phyloP scores from a whole-genome alignment of 2,113 vertebrate genomes.

The Eurystomus gularis region DNA sequence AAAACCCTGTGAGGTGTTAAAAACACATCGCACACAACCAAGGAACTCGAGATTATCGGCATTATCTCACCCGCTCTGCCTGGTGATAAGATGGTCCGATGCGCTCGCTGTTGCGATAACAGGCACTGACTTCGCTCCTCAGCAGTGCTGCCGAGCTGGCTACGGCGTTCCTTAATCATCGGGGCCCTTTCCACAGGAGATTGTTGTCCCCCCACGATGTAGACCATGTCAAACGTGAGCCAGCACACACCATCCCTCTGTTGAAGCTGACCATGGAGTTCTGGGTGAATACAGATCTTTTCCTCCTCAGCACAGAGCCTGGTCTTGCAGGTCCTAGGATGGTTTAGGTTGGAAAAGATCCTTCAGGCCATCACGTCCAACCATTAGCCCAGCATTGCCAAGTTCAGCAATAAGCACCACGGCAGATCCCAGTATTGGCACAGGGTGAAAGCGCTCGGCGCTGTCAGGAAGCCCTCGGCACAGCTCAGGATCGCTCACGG shows the following conservation, averaged over 20 bases:
- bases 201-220: accelerated
- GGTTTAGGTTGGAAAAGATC: not conserved
- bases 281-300: too few species aligned
- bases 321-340: accelerated
- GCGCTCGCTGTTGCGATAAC: not conserved
- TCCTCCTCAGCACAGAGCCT: accelerated
- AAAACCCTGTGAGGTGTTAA: not conserved
- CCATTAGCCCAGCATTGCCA: not conserved
- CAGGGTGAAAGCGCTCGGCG: not conserved
- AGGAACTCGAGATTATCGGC: not conserved
- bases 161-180: not conserved
- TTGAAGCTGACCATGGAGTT: accelerated
- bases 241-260: accelerated
- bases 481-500: not conserved
- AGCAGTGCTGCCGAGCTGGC: not conserved
- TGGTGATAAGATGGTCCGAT: not conserved
- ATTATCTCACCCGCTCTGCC: not conserved
- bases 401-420: not conserved
- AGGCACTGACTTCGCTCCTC: not conserved
- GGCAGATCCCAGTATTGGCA: accelerated
- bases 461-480: not conserved
- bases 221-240: not conserved
- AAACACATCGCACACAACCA: not conserved
- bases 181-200: not conserved
- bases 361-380: not conserved